phyloP scores from a whole-genome alignment of 2,888 invertebrate genomes.

The Crepidodera aurea region DNA sequence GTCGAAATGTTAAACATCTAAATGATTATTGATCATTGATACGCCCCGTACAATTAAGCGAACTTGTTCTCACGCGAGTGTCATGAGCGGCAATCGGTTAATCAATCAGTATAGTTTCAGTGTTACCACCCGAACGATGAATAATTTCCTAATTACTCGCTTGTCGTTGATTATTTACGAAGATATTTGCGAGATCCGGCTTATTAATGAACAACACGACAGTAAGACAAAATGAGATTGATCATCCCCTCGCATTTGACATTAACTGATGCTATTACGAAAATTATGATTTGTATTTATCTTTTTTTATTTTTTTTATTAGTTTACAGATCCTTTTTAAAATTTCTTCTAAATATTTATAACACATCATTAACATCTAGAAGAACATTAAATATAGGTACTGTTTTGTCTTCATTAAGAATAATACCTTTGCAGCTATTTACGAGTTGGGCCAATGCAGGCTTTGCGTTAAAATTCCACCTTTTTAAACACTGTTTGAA shows the following conservation, averaged over 20 bases:
- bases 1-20: background rate
- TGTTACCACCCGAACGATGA: conserved; percentile 6
- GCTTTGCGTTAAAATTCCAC: too few relatives aligned
- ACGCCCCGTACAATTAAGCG: conserved; percentile 12
- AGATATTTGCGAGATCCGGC: conserved; percentile 1
- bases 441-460: too few relatives aligned
- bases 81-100: conserved; percentile 18
- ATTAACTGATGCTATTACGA: background rate
- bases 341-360: too few relatives aligned
- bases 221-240: conserved; percentile 8
- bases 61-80: conserved; percentile 24
- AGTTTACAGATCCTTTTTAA: too few relatives aligned
- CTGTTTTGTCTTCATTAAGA: too few relatives aligned
- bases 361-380: too few relatives aligned
- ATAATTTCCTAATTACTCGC: conserved; percentile 22
- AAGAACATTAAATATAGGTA: too few relatives aligned
- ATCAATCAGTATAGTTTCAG: conserved; percentile 26
- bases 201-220: conserved; percentile 6
- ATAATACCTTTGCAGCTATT: too few relatives aligned
- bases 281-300: background rate
- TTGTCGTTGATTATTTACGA: conserved; percentile 18
- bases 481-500: too few relatives aligned
- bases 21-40: conserved; percentile 14
- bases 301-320: too few relatives aligned
- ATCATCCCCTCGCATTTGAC: background rate